These are phyloP conservation scores for Urosaurus nigricauda DNA, from an alignment of 2,797 vertebrate genomes.

Conservation along the genomic window DNA sequence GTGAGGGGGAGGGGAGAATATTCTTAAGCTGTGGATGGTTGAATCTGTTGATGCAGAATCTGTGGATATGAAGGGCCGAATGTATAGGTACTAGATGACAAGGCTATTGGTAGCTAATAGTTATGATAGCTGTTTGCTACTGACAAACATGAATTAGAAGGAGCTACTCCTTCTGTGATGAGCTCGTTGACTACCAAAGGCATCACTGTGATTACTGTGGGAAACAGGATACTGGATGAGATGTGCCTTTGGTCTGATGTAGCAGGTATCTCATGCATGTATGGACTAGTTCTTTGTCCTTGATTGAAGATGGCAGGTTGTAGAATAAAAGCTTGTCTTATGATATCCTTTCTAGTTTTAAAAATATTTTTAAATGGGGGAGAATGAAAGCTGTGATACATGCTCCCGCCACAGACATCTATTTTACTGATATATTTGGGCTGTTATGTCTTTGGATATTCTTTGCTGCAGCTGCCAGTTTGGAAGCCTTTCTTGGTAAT, in stretches of 20 bases:
- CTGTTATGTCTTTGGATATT: conserved; percentile 29
- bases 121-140: neutral
- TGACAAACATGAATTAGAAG: neutral
- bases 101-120: neutral
- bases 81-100: neutral
- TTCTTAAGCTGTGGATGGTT: too few relatives aligned
- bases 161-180: neutral
- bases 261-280: neutral
- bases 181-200: neutral
- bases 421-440: conserved; percentile 20
- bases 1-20: too few relatives aligned
- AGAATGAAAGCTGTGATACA: neutral
- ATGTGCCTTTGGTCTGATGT: neutral
- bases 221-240: neutral
- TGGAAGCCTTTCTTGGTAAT: conserved; percentile 38
- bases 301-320: neutral
- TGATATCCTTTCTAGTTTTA: conserved; percentile 7
- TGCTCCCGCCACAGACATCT: neutral
- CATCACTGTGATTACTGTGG: neutral
- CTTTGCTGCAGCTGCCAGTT: conserved; percentile 29
- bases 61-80: too few relatives aligned
- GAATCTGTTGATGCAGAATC: too few relatives aligned
- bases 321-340: neutral
- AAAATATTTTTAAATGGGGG: neutral
- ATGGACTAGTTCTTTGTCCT: neutral